These are phyloP conservation scores for Silurus meridionalis DNA, from an alignment of 2,113 vertebrate species.

Conservation along the genomic window DNA sequence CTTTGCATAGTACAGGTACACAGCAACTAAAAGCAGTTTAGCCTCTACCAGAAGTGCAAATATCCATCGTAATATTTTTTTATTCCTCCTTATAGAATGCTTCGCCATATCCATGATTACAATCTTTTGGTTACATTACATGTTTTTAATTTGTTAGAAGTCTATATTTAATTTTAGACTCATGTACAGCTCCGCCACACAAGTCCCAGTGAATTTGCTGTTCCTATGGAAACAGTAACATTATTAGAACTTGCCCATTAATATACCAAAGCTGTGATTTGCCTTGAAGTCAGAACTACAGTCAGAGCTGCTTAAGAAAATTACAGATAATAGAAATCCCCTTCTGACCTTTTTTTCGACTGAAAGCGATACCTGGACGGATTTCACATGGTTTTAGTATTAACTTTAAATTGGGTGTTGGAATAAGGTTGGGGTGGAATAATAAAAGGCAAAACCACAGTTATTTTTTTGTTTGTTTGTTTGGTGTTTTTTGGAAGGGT, in stretches of 20 bases:
- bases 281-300: background rate
- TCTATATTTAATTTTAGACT: background rate
- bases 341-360: background rate
- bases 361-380: background rate
- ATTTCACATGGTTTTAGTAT: background rate
- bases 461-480: background rate
- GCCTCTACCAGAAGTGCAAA: too few species aligned
- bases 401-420: background rate
- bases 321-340: background rate
- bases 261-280: background rate
- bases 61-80: too few species aligned
- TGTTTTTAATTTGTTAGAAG: background rate
- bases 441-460: background rate
- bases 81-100: background rate
- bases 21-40: too few species aligned
- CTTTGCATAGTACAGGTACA: too few species aligned
- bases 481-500: background rate
- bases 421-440: background rate
- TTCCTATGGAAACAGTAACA: slow-evolving; percentile 14
- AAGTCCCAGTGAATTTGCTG: background rate
- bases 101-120: background rate
- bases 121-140: background rate
- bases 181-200: too few species aligned
- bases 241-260: background rate
- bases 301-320: background rate